Evolutionary conservation across 2,113 vertebrate species (phyloP).

Genomic region (Brachypodius melanocephalos): DNA sequence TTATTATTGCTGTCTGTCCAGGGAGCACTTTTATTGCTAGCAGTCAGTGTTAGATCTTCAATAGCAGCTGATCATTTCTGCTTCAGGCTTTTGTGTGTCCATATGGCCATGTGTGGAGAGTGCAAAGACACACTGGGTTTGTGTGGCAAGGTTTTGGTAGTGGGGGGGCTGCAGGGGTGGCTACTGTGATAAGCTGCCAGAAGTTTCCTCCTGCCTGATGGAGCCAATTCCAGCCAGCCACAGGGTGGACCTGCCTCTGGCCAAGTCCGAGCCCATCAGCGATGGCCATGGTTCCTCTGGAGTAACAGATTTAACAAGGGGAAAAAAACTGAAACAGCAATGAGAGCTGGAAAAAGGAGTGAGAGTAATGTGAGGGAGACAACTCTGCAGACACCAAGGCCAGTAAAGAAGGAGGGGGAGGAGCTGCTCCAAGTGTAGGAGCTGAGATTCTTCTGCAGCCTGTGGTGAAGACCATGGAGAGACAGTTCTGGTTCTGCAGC

Average conservation of each 20-base stretch:
- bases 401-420: neutral
- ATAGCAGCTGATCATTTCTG: constrained; percentile 53
- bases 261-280: fast-evolving
- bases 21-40: constrained; percentile 54
- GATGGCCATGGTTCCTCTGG: neutral
- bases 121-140: neutral
- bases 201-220: neutral
- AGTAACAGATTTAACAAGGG: neutral
- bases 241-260: neutral
- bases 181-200: neutral
- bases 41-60: constrained; percentile 61
- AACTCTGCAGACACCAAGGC: neutral
- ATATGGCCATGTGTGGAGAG: constrained; percentile 21
- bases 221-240: neutral
- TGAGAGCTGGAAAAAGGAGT: neutral
- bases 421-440: neutral
- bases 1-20: constrained; percentile 47
- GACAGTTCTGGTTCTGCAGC: neutral
- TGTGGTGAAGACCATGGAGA: neutral
- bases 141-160: neutral
- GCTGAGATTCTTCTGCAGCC: neutral
- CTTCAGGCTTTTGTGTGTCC: constrained; percentile 51
- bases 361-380: neutral
- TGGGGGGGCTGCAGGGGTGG: neutral
- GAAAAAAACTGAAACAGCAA: neutral